phyloP scores from a whole-genome alignment of 1,140 invertebrate genomes.

The Zaprionus lachaisei region DNA sequence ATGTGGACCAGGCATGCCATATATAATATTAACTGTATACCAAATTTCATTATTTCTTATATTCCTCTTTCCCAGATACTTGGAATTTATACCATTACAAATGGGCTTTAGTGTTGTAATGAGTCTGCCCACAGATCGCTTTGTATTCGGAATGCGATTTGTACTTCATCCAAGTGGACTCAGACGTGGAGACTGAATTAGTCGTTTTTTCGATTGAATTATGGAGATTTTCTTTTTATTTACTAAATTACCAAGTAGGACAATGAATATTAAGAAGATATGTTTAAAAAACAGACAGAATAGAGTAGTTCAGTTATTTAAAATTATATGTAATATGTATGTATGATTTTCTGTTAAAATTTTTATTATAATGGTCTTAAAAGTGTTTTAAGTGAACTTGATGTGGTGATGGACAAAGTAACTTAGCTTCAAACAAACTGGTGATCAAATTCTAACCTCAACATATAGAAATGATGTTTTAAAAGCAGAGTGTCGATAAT shows the following conservation, averaged over 20 bases:
- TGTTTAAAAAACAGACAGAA: background rate
- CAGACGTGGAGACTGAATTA: slow-evolving; percentile 51
- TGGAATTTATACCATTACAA: slow-evolving; percentile 60
- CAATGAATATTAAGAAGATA: background rate
- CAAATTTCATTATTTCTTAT: background rate
- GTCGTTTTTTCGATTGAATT: slow-evolving; percentile 14
- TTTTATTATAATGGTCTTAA: too few species aligned
- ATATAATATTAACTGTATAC: background rate
- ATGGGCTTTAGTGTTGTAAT: slow-evolving; percentile 77
- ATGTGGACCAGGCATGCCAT: slow-evolving; percentile 70
- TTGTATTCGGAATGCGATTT: slow-evolving; percentile 75
- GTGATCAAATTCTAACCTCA: too few species aligned
- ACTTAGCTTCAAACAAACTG: too few species aligned
- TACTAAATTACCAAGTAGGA: slow-evolving; percentile 53
- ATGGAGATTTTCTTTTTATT: slow-evolving; percentile 37
- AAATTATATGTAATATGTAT: too few species aligned
- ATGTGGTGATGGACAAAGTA: too few species aligned
- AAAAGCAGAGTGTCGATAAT: background rate
- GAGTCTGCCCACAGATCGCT: slow-evolving; percentile 73
- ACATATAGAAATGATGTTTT: background rate
- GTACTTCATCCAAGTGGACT: slow-evolving; percentile 72
- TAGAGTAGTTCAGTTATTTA: too few species aligned
- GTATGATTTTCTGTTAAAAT: too few species aligned
- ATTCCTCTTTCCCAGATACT: slow-evolving; percentile 41
- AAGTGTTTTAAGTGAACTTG: too few species aligned